Evolutionary conservation across 2,797 vertebrate species (phyloP).

Genomic region (Sebastolobus alascanus): DNA sequence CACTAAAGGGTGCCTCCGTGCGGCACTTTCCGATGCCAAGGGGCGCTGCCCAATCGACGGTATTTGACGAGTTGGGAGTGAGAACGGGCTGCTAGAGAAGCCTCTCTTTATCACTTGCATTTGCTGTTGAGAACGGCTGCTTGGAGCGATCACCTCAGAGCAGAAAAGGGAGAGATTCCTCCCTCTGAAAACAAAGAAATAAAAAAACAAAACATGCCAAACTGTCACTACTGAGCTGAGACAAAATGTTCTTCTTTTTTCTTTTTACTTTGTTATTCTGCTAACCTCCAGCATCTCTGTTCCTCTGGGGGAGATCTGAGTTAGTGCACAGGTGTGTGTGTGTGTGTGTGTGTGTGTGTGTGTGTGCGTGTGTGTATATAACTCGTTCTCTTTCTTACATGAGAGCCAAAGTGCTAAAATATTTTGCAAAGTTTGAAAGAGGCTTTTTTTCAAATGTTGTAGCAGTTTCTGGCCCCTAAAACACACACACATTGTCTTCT

Average conservation of each 20-base stretch:
- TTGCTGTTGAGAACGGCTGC: not conserved
- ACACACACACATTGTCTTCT: not conserved
- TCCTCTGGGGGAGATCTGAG: not conserved
- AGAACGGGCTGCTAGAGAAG: not conserved
- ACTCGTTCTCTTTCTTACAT: conserved; percentile 2
- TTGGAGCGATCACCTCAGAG: conserved; percentile 10
- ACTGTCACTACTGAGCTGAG: conserved; percentile 54
- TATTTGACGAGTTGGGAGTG: too few relatives aligned
- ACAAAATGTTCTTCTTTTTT: conserved; percentile 39
- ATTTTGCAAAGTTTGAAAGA: conserved; percentile 26
- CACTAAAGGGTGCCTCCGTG: too few relatives aligned
- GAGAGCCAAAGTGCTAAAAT: conserved; percentile 24
- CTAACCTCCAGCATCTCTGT: conserved; percentile 10
- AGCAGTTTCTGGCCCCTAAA: not conserved
- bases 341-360: not conserved
- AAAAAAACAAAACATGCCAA: conserved; percentile 30
- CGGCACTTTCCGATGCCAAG: too few relatives aligned
- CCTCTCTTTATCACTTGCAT: conserved; percentile 1
- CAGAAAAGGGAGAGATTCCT: conserved; percentile 14
- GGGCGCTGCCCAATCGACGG: too few relatives aligned
- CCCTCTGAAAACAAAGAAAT: conserved; percentile 27
- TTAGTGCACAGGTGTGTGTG: not conserved
- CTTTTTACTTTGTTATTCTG: conserved; percentile 46
- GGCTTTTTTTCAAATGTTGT: not conserved
- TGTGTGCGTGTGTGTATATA: not conserved